Conservation (phyloP, 1,140 invertebrate species). For the Phortica variegata region DNA sequence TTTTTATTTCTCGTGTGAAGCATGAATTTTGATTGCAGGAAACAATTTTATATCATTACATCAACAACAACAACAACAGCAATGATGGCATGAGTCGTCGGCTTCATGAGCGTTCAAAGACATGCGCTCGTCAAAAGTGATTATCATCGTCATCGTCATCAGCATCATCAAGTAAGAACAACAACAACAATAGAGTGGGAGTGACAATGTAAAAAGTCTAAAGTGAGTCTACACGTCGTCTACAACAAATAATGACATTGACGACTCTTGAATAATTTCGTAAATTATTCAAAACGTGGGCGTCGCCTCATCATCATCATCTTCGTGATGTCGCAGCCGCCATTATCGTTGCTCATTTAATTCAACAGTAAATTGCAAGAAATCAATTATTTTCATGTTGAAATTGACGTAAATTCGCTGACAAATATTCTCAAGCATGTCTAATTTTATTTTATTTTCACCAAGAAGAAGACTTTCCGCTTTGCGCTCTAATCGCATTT, state of each 20-base stretch:
- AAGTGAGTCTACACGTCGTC: too few relatives aligned
- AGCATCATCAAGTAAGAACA: too few relatives aligned
- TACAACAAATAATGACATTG: too few relatives aligned
- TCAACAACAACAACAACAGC: background rate
- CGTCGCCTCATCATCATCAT: background rate
- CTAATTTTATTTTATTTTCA: conserved; percentile 52
- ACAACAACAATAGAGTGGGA: too few relatives aligned
- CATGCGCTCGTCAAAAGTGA: too few relatives aligned
- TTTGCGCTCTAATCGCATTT: too few relatives aligned
- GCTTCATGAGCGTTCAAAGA: too few relatives aligned
- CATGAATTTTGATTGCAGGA: background rate
- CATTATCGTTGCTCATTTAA: conserved; percentile 35
- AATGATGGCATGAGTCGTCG: background rate
- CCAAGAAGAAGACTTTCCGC: too few relatives aligned
- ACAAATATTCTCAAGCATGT: conserved; percentile 50
- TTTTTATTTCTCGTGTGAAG: too few relatives aligned
- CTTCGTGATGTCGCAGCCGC: background rate
- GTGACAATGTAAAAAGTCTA: background rate
- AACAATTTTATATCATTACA: background rate
- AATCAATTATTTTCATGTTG: conserved; percentile 50
- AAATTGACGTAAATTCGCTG: conserved; percentile 45
- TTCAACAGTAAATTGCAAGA: conserved; percentile 44
- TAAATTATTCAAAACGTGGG: conserved; percentile 10
- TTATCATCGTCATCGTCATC: background rate
- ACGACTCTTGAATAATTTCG: too few relatives aligned